phyloP scores from a whole-genome alignment of 2,113 vertebrate genomes.

The Lophotis ruficrista region DNA sequence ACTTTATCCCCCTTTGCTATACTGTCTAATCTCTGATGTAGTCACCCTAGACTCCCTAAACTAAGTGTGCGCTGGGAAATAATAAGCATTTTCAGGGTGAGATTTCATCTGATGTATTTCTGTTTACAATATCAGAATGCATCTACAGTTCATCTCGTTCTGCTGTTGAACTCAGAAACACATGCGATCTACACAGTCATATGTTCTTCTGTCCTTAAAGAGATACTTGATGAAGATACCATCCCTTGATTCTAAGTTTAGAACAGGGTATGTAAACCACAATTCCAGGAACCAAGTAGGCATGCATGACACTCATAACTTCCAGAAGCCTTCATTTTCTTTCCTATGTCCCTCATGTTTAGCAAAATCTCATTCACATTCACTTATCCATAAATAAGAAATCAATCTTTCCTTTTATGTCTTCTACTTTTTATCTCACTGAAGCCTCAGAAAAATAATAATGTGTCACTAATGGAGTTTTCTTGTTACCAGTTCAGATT shows the following conservation, averaged over 20 bases:
- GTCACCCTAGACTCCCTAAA: background rate
- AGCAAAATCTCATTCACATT: background rate
- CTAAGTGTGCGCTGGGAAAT: background rate
- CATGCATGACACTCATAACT: background rate
- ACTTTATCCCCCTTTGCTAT: background rate
- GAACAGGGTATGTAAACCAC: background rate
- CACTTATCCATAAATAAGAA: background rate
- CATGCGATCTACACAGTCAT: rapidly evolving
- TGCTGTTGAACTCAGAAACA: background rate
- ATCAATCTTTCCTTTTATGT: background rate
- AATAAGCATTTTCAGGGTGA: background rate
- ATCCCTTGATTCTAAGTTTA: background rate
- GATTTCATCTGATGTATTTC: background rate
- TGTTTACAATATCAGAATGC: background rate
- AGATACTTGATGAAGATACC: background rate
- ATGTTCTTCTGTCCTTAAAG: background rate
- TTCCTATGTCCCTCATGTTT: background rate
- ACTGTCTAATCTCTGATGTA: background rate
- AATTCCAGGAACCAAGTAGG: background rate
- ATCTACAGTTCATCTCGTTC: background rate
- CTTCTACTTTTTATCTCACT: background rate
- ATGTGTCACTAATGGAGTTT: slow-evolving; percentile 28
- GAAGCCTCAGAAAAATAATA: background rate
- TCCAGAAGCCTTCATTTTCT: background rate
- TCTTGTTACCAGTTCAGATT: slow-evolving; percentile 22